These are phyloP conservation scores for Triplophysa tibetana DNA, from an alignment of 2,113 vertebrate genomes.

Conservation along the genomic window DNA sequence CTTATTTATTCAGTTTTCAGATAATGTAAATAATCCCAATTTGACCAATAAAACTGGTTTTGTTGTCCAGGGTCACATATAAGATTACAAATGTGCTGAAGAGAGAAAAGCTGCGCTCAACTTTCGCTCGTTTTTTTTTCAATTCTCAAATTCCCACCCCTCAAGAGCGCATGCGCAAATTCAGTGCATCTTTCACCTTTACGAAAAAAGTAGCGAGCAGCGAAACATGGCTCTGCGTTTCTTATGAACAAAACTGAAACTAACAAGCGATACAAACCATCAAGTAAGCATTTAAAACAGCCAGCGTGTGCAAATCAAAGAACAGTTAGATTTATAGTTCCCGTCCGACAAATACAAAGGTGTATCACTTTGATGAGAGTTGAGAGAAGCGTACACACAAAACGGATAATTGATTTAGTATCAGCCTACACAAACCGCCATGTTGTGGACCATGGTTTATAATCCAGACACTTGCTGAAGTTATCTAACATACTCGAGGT, in stretches of 20 bases:
- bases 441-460: slow-evolving; percentile 29
- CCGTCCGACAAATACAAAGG: not conserved
- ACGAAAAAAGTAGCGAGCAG: slow-evolving; percentile 23
- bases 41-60: too few relatives aligned
- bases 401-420: slow-evolving; percentile 32
- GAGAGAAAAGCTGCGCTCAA: not conserved
- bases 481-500: not conserved
- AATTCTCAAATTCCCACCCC: slow-evolving; percentile 12
- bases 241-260: slow-evolving; percentile 30
- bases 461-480: slow-evolving; percentile 9
- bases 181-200: slow-evolving; percentile 23
- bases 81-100: not conserved
- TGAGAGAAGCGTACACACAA: slow-evolving; percentile 14
- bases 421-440: slow-evolving; percentile 50
- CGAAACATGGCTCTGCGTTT: slow-evolving; percentile 29
- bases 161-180: slow-evolving; percentile 40
- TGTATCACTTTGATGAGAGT: not conserved
- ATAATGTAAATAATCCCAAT: too few relatives aligned
- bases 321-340: not conserved
- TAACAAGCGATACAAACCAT: not conserved
- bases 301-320: not conserved
- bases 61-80: too few relatives aligned
- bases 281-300: not conserved
- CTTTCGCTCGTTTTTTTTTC: not conserved
- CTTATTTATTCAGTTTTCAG: too few relatives aligned